Conservation (phyloP, 2,797 vertebrate genomes). For the Sebastes iracundus region DNA sequence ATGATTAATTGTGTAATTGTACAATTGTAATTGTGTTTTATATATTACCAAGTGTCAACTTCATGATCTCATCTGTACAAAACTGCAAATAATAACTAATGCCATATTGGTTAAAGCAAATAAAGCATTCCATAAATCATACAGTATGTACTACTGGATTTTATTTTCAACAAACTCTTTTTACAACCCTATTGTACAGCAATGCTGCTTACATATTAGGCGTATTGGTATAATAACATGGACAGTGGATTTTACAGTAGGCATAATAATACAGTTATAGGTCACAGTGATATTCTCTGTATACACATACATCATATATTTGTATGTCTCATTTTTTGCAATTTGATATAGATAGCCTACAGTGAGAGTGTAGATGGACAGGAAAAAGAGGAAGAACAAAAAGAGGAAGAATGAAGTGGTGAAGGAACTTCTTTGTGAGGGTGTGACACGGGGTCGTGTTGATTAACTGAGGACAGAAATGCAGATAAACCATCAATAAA, state of each 20-base stretch:
- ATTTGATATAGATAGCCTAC: fast-evolving
- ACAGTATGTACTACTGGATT: conserved; percentile 16
- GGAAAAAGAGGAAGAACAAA: background rate
- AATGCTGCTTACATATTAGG: conserved; percentile 20
- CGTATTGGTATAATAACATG: background rate
- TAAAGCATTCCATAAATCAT: conserved; percentile 28
- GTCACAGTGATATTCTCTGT: background rate
- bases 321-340: background rate
- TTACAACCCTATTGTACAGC: conserved; percentile 13
- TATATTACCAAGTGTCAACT: background rate
- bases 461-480: background rate
- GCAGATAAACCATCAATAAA: conserved; percentile 5
- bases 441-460: background rate
- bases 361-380: background rate
- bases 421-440: background rate
- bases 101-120: conserved; percentile 1
- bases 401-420: background rate
- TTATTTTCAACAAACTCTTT: conserved; percentile 42
- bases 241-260: conserved; percentile 9
- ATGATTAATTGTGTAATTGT: background rate
- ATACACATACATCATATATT: background rate
- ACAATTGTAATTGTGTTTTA: background rate
- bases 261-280: background rate
- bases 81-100: conserved; percentile 2
- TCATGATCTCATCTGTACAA: background rate